phyloP scores from a whole-genome alignment of 2,113 vertebrate species.

The Xenopus laevis region DNA sequence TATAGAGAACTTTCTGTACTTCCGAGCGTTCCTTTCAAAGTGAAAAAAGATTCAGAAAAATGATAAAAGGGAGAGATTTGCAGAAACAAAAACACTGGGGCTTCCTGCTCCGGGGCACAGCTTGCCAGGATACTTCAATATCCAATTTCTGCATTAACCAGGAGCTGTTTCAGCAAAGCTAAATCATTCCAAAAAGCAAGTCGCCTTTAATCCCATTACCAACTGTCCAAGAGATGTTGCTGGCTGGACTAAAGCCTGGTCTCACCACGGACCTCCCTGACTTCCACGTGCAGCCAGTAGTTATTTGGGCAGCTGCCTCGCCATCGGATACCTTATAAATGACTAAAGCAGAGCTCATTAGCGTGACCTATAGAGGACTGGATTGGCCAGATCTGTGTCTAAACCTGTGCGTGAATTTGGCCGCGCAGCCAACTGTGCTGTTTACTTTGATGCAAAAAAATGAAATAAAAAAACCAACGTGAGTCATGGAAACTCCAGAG shows the following conservation, averaged over 20 bases:
- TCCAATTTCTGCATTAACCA: constrained; percentile 49
- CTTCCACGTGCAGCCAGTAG: constrained; percentile 42
- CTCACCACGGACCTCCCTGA: constrained; percentile 46
- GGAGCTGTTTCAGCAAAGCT: constrained; percentile 48
- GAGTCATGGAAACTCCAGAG: constrained; percentile 35
- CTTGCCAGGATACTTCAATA: constrained; percentile 25
- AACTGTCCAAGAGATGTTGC: constrained; percentile 48
- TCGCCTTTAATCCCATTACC: constrained; percentile 53
- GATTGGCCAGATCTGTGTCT: neutral
- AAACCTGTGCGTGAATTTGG: constrained; percentile 22
- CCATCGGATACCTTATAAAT: constrained; percentile 36
- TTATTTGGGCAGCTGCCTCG: constrained; percentile 16
- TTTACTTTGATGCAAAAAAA: constrained; percentile 29
- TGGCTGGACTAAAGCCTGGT: constrained; percentile 48
- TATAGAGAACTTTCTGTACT: too few species aligned
- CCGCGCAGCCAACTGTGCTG: constrained; percentile 1
- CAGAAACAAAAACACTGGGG: constrained; percentile 11
- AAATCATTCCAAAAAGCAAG: constrained; percentile 53
- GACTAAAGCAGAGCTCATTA: constrained; percentile 42
- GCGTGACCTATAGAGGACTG: constrained; percentile 23
- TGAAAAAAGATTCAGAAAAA: neutral
- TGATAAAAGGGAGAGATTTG: neutral
- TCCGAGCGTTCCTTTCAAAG: neutral
- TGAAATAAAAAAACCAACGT: constrained; percentile 34
- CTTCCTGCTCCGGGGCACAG: neutral